Evolutionary conservation across 2,888 invertebrate species (phyloP), one percentile per base, ranked within the genome.

Genomic region (Pseudococcus jackbeardsleyi): DNA sequence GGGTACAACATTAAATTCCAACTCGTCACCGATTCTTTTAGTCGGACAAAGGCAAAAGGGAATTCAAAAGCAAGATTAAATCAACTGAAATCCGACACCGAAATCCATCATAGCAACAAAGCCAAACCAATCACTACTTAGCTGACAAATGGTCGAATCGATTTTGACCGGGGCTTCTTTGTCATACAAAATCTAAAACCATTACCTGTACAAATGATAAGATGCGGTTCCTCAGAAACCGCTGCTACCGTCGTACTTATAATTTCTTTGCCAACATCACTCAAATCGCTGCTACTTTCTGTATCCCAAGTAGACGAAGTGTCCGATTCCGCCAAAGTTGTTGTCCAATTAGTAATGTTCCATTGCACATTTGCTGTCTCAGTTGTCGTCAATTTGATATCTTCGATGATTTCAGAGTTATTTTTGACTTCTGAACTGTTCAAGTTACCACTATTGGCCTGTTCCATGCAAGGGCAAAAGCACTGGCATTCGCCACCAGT

Each of bases 401-500:
- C 11, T 72, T 39, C 72, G 33, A 72, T 33, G 33, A 8, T 15
- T 15, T 22, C 68, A 0, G 72, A 1, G 2, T 33, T 33, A 6
- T 33, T 72, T 1, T 26, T 68, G 17, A 68, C 26, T 22, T 19
- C 64, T 8, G 0, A 9, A 9, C 33, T 33, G 72, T 4, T 72
- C 19, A 39, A 72, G n/a, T 72, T 39, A 5, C 17, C 26, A 68
- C 22, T 12, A 4, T 8, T 22, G 33, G 15, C 48, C 9, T 72
- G 48, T 5, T 88, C 89, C 15, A 89, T 84, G 89, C 94, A 93
- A 54, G 96, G 95, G 91, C 95, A 95, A 17, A 94, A 94, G 91
- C 95, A 95, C 91, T 95, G 94, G 91, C 95, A 95, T 90, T 94
- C 94, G 72, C 95, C 95, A 89, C 95, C 95, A 0, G 8, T n/a